These are phyloP conservation scores for Fukomys damarensis DNA, from an alignment of 2,113 vertebrate genomes.

Conservation along the genomic window DNA sequence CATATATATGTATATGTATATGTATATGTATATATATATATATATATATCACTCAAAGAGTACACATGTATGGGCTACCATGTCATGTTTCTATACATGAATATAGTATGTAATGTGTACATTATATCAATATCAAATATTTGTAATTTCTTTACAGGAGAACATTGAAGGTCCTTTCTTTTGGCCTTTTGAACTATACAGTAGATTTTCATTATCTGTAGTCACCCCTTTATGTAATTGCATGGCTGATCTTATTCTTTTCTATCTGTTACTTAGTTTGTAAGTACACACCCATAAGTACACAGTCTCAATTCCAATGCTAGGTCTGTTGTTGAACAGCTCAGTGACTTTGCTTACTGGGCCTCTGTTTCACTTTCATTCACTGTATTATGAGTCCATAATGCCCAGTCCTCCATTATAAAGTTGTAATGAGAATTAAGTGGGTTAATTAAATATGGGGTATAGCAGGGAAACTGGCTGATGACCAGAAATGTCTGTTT, in stretches of 20 bases:
- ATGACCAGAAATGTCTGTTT: background rate
- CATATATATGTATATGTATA: no score
- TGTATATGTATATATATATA: background rate
- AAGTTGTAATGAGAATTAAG: no score
- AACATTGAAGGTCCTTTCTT: background rate
- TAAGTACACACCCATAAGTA: background rate
- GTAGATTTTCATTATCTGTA: background rate
- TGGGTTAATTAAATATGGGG: background rate
- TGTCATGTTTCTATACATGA: background rate
- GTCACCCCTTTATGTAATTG: no score
- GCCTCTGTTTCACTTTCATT: background rate
- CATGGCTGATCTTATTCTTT: background rate
- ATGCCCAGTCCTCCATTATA: background rate
- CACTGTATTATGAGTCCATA: background rate
- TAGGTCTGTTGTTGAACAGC: background rate
- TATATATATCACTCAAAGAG: background rate
- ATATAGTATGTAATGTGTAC: no score
- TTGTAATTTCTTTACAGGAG: background rate
- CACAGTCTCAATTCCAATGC: background rate
- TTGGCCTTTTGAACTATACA: no score
- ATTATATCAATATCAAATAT: background rate
- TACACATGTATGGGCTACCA: background rate
- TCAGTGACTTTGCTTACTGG: background rate
- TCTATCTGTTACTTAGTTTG: no score
- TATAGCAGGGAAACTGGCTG: background rate